A percentile compares a stretch with the other conserved stretches of the same genome.
Conservation (phyloP, 2,113 vertebrate species). For the Dromiciops gliroides region DNA sequence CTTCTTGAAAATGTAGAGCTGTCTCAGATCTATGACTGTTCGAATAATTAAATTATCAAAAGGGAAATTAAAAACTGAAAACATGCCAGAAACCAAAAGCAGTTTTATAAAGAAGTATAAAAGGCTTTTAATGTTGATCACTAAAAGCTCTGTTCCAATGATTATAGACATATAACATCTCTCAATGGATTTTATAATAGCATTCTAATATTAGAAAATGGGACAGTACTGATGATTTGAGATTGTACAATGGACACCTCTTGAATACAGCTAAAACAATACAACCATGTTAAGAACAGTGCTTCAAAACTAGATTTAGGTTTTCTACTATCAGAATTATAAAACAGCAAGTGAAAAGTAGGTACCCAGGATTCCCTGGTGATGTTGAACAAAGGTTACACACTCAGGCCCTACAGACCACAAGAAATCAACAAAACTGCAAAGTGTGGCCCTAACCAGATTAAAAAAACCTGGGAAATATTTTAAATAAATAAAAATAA, state of each 20-base stretch:
- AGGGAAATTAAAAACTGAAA: constrained; percentile 33
- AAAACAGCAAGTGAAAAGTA: not conserved
- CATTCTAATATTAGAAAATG: constrained; percentile 34
- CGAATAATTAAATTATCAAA: constrained; percentile 41
- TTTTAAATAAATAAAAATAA: not conserved
- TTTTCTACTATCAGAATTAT: not conserved
- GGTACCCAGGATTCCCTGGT: not conserved
- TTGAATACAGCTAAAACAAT: not conserved
- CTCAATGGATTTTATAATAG: not conserved
- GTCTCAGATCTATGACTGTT: not conserved
- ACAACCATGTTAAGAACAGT: not conserved
- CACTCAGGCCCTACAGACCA: not conserved
- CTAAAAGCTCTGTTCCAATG: not conserved
- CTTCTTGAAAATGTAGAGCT: not conserved
- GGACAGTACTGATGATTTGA: not conserved
- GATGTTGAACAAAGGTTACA: not conserved
- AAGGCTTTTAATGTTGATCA: constrained; percentile 36
- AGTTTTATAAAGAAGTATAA: constrained; percentile 40
- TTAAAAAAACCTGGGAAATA: not conserved
- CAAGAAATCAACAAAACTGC: not conserved
- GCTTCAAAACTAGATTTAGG: not conserved
- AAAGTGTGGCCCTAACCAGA: not conserved
- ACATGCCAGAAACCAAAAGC: constrained; percentile 19
- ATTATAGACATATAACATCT: not conserved
- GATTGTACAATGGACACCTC: not conserved